Percentiles rank a stretch among this genome's conserved stretches.
phyloP scores from a whole-genome alignment of 2,888 invertebrate genomes.

The Drosophila ustulata region DNA sequence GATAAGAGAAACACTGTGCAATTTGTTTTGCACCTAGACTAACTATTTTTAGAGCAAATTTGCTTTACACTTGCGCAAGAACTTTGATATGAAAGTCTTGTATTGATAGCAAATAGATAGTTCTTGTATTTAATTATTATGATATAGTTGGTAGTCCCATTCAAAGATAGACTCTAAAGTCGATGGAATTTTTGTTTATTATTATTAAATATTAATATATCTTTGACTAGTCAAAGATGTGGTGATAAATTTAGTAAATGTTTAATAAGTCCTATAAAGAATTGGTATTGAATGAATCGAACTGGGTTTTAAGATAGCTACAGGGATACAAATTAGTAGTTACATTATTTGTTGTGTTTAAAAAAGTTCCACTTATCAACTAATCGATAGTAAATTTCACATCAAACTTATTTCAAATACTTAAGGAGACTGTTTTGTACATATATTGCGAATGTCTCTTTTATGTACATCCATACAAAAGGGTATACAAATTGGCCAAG shows the following conservation, averaged over 20 bases:
- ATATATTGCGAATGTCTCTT: slow-evolving; percentile 14
- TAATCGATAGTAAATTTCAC: slow-evolving; percentile 8
- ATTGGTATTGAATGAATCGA: no score
- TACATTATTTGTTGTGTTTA: neutral
- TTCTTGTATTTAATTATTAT: no score
- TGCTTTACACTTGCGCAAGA: neutral
- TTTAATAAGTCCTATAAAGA: no score
- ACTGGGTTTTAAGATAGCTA: no score
- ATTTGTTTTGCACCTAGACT: neutral
- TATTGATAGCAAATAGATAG: no score
- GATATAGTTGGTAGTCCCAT: no score
- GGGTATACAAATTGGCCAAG: slow-evolving; percentile 58
- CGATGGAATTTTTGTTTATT: neutral
- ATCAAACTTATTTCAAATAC: neutral
- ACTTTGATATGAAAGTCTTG: no score
- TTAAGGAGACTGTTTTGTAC: neutral
- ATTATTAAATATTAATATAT: no score
- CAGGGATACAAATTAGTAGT: neutral
- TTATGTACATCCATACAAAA: neutral
- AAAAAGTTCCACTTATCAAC: neutral
- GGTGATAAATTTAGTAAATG: no score
- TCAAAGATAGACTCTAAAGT: neutral
- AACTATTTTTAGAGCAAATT: neutral
- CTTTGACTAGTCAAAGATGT: no score
- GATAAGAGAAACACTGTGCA: slow-evolving; percentile 5